Conservation (phyloP, 2,888 invertebrate genomes). For the Nebria brevicollis region DNA sequence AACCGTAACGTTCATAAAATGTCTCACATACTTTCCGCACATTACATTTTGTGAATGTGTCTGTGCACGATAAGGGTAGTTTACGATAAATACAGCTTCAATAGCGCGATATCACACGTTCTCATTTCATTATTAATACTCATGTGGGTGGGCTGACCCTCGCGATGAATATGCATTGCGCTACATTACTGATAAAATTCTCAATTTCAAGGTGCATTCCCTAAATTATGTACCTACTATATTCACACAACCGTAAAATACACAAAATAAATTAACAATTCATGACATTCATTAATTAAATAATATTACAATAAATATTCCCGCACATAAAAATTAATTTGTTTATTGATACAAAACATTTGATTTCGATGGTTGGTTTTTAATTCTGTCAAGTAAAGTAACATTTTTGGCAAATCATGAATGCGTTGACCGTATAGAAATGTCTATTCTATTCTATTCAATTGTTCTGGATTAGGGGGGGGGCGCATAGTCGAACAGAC, state of each 20-base stretch:
- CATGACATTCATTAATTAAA: no score
- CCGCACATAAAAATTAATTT: no score
- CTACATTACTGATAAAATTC: neutral
- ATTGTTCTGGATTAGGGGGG: no score
- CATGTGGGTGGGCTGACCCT: neutral
- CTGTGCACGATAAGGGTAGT: neutral
- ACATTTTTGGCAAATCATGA: no score
- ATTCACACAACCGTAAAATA: no score
- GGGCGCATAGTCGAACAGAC: neutral
- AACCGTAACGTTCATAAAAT: constrained; percentile 1
- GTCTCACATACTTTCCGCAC: neutral
- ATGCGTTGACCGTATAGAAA: neutral
- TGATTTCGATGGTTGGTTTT: no score
- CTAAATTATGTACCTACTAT: neutral
- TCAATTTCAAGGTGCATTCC: neutral
- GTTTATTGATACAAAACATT: no score
- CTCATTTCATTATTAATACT: neutral
- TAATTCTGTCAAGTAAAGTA: no score
- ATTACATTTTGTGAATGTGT: neutral
- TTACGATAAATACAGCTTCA: neutral
- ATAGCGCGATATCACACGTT: neutral
- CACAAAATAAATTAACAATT: no score
- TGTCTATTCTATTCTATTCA: neutral
- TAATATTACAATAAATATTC: no score
- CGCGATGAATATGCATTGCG: neutral